Evolutionary conservation across 2,888 invertebrate genomes (phyloP).

Genomic region (Empis livida): DNA sequence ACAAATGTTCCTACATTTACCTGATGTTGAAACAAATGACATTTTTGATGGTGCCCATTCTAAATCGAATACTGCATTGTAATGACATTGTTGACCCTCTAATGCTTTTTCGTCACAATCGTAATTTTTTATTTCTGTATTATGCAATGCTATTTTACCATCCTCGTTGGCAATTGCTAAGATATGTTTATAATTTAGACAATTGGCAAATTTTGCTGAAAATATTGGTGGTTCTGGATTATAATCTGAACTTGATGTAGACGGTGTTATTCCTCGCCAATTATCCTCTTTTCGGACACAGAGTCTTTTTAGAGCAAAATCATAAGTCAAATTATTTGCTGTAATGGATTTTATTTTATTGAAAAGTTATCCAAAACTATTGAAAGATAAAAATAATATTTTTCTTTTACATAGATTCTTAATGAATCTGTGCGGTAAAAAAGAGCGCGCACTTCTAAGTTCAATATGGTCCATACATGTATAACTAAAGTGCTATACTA

Average conservation of each 20-base stretch:
- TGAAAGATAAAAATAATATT: no score
- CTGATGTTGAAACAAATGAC: conserved; percentile 72
- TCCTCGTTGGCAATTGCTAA: conserved; percentile 78
- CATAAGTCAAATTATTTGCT: conserved; percentile 48
- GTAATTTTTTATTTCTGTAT: conserved; percentile 36
- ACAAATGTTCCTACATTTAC: conserved; percentile 22
- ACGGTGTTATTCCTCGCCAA: conserved; percentile 47
- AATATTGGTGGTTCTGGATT: conserved; percentile 63
- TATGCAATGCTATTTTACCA: conserved; percentile 48
- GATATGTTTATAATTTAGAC: conserved; percentile 51
- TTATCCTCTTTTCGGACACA: conserved; percentile 50
- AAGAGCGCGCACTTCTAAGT: no score
- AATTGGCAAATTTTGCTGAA: conserved; percentile 64
- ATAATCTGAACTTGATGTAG: conserved; percentile 37
- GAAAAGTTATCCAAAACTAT: no score
- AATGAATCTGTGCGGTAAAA: no score
- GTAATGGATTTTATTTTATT: conserved; percentile 16
- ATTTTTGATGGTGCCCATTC: conserved; percentile 69
- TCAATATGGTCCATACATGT: no score
- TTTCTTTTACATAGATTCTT: no score
- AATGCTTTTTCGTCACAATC: conserved; percentile 34
- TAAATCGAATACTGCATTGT: conserved; percentile 81
- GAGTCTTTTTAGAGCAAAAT: conserved; percentile 48
- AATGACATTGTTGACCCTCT: conserved; percentile 50
- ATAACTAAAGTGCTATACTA: no score